Evolutionary conservation across 2,113 vertebrate species (phyloP), one percentile per base, ranked within the genome.

Genomic region (Poecile atricapillus): DNA sequence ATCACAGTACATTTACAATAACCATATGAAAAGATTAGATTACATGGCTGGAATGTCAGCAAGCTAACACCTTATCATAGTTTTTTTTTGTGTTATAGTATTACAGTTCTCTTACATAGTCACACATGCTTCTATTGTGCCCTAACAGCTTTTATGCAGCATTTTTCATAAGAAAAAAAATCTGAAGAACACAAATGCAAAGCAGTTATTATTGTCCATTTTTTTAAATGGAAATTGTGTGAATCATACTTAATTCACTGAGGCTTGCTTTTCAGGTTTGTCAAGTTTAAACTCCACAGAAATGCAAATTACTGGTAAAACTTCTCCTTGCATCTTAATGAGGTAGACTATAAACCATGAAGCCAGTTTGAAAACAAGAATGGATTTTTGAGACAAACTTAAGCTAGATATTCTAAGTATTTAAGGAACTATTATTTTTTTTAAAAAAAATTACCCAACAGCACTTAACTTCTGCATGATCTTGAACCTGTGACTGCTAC

Each of bases 1-100:
- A 97, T 96, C 97, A 97, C 85, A 93, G 82, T 64, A 96, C 92
- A 92, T 96, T 96, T 94, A 97, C 82, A 95, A 93, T 89, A 95
- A 93, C 88, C 96, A 84, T 90, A 97, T 44, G 46, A 96, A 95
- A 96, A 96, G 95, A 95, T 84, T 85, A 95, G 92, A 94, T 86
- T 89, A 67, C 8, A 5, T 10, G 44, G 44, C 67, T 74, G 64
- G 56, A 79, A 84, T 63, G 80, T 68, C 76, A 93, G 68, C 73
- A 83, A 67, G 55, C 55, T 58, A 94, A 74, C 50, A 94, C 41
- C 56, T 91, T 82, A 74, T 69, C 43, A 68, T 63, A 24, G 73
- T 75, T 83, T 93, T 75, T 83, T 85, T 75, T 81, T 19, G 27
- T 55, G 63, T 41, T 58, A 31, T 4, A 74, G 23, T 12, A 77